Percentiles rank a stretch among this genome's conserved stretches.
These are phyloP conservation scores for Limosa lapponica DNA, from an alignment of 2,797 vertebrate species.

Conservation along the genomic window DNA sequence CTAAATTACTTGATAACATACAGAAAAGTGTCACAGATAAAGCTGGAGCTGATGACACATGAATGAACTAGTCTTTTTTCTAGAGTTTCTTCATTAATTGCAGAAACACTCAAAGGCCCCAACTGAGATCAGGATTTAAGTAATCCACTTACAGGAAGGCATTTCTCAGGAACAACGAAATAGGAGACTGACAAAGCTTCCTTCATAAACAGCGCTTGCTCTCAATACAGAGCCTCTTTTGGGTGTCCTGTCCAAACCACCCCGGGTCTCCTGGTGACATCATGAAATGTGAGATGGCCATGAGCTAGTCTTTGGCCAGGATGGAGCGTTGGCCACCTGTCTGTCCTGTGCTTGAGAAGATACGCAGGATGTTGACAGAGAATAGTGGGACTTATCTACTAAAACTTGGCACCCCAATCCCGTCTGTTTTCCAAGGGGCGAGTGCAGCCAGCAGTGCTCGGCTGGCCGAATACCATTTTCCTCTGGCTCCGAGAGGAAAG, in stretches of 20 bases:
- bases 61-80: neutral
- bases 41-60: neutral
- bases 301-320: neutral
- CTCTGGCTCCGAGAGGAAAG: neutral
- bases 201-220: neutral
- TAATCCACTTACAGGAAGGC: neutral
- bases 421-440: neutral
- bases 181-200: neutral
- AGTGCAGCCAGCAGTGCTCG: neutral
- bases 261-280: neutral
- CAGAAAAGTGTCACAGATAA: neutral
- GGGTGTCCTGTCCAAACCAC: neutral
- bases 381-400: neutral
- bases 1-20: neutral
- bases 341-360: neutral
- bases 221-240: neutral
- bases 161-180: neutral
- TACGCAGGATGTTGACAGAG: neutral
- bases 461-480: neutral
- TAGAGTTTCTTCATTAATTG: neutral
- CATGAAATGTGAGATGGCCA: neutral
- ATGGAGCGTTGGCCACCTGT: constrained; percentile 4
- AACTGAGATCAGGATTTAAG: neutral
- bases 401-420: neutral
- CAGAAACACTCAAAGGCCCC: neutral